These are phyloP conservation scores for Rhorus exstirpatorius DNA, from an alignment of 2,888 invertebrate genomes.

Conservation along the genomic window DNA sequence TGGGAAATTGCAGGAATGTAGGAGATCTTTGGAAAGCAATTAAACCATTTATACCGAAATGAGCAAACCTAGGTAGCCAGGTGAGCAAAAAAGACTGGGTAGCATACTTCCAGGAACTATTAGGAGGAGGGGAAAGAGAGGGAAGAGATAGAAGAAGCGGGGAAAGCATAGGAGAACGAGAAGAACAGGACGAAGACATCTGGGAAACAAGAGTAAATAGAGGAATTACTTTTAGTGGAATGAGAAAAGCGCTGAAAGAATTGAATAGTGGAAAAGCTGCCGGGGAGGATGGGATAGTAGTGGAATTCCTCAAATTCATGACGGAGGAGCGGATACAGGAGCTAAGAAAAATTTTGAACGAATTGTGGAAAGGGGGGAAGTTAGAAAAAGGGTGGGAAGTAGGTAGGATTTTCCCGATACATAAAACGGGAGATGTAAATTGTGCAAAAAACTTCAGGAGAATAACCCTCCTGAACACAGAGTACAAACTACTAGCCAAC, in stretches of 20 bases:
- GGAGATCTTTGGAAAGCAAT: slow-evolving; percentile 42
- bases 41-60: slow-evolving; percentile 33
- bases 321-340: slow-evolving; percentile 6
- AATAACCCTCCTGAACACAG: slow-evolving; percentile 36
- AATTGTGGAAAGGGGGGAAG: slow-evolving; percentile 34
- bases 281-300: slow-evolving; percentile 20
- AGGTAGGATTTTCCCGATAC: slow-evolving; percentile 46
- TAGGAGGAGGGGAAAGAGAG: slow-evolving; percentile 20
- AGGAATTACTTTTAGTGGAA: slow-evolving; percentile 13
- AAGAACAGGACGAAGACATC: background rate
- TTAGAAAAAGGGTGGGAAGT: slow-evolving; percentile 44
- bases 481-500: slow-evolving; percentile 44
- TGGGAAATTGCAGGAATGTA: slow-evolving; percentile 33
- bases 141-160: background rate
- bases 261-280: slow-evolving; percentile 22
- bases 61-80: slow-evolving; percentile 8
- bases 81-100: slow-evolving; percentile 34
- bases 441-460: slow-evolving; percentile 38
- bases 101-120: slow-evolving; percentile 27
- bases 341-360: slow-evolving; percentile 30
- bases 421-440: slow-evolving; percentile 41
- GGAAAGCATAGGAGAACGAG: background rate
- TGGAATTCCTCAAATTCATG: slow-evolving; percentile 4
- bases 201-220: slow-evolving; percentile 14
- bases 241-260: background rate